Percentiles rank a stretch among this genome's conserved stretches.
phyloP scores from a whole-genome alignment of 1,140 invertebrate genomes.

The Drosophila bocki region DNA sequence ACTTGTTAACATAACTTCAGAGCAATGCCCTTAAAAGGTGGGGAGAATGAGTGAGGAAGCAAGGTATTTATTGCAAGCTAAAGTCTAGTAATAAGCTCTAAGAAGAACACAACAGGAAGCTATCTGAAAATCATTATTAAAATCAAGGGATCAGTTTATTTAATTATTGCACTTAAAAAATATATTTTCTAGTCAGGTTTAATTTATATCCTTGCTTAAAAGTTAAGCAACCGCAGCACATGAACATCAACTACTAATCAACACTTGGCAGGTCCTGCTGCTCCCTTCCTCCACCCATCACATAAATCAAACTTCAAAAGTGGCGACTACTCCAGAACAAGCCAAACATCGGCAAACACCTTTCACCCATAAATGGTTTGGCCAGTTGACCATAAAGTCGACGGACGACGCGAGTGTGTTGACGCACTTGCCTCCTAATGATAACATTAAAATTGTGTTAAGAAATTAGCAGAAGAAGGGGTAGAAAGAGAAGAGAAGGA shows the following conservation, averaged over 20 bases:
- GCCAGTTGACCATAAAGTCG: conserved; percentile 55
- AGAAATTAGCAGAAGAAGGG: conserved; percentile 71
- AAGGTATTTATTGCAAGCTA: neutral
- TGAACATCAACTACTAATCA: conserved; percentile 45
- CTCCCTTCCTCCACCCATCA: neutral
- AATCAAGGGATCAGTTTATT: neutral
- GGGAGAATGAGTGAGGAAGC: neutral
- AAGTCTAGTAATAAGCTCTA: neutral
- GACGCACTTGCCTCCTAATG: conserved; percentile 75
- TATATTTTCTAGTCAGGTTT: neutral
- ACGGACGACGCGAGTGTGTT: conserved; percentile 29
- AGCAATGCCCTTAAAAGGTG: conserved; percentile 47
- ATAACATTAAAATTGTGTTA: conserved; percentile 84
- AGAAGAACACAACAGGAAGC: neutral
- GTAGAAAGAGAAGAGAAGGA: neutral
- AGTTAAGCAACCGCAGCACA: neutral
- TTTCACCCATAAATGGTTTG: conserved; percentile 77
- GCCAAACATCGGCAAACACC: conserved; percentile 44
- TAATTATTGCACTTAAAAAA: neutral
- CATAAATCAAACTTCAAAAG: conserved; percentile 78
- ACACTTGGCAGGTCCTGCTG: conserved; percentile 56
- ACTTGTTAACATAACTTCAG: conserved; percentile 71
- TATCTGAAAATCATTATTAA: neutral
- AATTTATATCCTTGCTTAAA: too few species aligned
- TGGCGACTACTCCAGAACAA: conserved; percentile 44